phyloP scores from a whole-genome alignment of 2,797 vertebrate genomes.

The Otolemur crassicaudatus region DNA sequence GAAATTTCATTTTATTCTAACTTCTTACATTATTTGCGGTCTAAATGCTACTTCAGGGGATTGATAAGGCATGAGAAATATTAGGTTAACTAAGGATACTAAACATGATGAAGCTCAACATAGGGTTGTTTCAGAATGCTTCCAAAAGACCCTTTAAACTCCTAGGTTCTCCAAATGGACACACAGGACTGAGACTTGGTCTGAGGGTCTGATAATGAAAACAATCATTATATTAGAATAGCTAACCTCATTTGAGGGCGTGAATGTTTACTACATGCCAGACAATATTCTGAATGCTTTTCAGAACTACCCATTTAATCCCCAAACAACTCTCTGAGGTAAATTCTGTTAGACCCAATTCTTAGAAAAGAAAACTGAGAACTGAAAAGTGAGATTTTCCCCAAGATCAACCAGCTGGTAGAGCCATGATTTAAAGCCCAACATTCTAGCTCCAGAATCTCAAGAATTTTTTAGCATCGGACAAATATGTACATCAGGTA shows the following conservation, averaged over 20 bases:
- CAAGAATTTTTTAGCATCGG: not conserved
- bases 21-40: not conserved
- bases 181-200: not conserved
- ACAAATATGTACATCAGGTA: not conserved
- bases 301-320: not conserved
- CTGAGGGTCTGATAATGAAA: not conserved
- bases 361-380: constrained; percentile 20
- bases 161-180: not conserved
- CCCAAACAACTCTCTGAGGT: not conserved
- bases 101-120: not conserved
- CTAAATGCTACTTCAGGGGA: not conserved
- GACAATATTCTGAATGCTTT: not conserved
- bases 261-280: not conserved
- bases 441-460: not conserved
- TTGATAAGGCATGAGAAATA: not conserved
- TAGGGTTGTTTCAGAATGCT: not conserved
- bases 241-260: not conserved
- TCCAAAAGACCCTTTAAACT: not conserved
- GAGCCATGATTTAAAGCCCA: not conserved
- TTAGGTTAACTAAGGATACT: not conserved
- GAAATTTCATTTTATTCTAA: constrained; percentile 13
- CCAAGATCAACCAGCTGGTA: not conserved
- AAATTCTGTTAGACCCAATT: not conserved
- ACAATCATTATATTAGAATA: not conserved
- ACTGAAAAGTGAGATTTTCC: not conserved